Conservation (phyloP, 2,888 invertebrate genomes). For the Melitaea athalia region DNA sequence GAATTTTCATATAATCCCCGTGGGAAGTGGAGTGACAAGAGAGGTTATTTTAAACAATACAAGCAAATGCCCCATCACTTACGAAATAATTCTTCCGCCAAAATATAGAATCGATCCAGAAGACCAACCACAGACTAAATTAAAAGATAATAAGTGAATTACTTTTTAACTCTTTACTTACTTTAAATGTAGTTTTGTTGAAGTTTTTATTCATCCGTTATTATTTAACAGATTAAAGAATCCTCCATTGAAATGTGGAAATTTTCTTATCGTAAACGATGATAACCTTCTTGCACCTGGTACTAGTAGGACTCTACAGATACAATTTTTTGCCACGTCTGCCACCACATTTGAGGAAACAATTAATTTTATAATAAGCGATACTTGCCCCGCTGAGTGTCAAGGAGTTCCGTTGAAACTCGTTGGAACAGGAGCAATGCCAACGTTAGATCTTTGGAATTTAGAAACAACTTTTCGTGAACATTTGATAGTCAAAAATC, state of each 20-base stretch:
- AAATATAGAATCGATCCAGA: constrained; percentile 54
- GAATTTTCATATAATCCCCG: constrained; percentile 82
- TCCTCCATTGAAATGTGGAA: constrained; percentile 70
- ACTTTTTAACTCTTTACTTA: not conserved
- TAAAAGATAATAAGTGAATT: constrained; percentile 63
- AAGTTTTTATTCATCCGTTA: not conserved
- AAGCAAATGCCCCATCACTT: constrained; percentile 82
- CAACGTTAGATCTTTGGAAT: constrained; percentile 81
- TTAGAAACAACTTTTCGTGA: constrained; percentile 82
- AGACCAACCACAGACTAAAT: constrained; percentile 41
- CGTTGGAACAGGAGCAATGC: constrained; percentile 80
- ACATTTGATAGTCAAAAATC: constrained; percentile 79
- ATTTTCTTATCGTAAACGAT: constrained; percentile 70
- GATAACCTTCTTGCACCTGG: constrained; percentile 74
- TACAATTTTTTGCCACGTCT: constrained; percentile 66
- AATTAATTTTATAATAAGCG: constrained; percentile 71
- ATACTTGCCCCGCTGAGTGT: constrained; percentile 76
- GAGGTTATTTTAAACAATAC: constrained; percentile 82
- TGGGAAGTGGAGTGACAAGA: constrained; percentile 76
- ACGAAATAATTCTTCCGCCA: constrained; percentile 66
- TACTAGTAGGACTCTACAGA: constrained; percentile 66
- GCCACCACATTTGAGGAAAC: constrained; percentile 68
- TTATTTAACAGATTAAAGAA: constrained; percentile 58
- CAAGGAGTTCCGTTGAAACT: constrained; percentile 74
- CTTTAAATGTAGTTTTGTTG: not conserved